Conservation (phyloP, 2,113 vertebrate genomes). For the Pygoscelis antarcticus region DNA sequence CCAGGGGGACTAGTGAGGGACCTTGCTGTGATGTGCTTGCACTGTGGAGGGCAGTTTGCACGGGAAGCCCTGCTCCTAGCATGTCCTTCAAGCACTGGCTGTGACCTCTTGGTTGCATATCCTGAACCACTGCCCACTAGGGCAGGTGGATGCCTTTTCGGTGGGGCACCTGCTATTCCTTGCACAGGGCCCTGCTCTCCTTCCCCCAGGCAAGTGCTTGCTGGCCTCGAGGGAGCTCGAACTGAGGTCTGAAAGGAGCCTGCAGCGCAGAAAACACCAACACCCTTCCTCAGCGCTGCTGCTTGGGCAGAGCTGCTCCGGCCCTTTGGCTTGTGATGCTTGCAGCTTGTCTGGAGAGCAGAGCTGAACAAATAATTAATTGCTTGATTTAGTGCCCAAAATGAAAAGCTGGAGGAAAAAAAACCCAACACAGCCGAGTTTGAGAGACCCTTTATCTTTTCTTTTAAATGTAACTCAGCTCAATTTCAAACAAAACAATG, state of each 20-base stretch:
- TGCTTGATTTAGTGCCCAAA: conserved; percentile 36
- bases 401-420: not conserved
- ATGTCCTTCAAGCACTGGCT: not conserved
- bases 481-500: not conserved
- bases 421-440: not conserved
- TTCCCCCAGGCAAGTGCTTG: not conserved
- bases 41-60: not conserved
- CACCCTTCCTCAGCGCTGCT: not conserved
- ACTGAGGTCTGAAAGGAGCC: not conserved
- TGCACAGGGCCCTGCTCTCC: not conserved
- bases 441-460: not conserved
- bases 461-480: not conserved
- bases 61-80: not conserved
- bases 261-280: not conserved
- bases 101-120: not conserved
- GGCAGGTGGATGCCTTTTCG: accelerated
- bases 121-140: not conserved
- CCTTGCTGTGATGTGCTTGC: not conserved
- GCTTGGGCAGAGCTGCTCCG: not conserved
- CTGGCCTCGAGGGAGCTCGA: accelerated
- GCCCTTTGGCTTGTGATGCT: not conserved
- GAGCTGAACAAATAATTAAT: conserved; percentile 38
- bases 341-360: not conserved
- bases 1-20: not conserved
- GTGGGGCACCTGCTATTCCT: not conserved